Evolutionary conservation across 2,113 vertebrate species (phyloP).

Genomic region (Aldabrachelys gigantea): DNA sequence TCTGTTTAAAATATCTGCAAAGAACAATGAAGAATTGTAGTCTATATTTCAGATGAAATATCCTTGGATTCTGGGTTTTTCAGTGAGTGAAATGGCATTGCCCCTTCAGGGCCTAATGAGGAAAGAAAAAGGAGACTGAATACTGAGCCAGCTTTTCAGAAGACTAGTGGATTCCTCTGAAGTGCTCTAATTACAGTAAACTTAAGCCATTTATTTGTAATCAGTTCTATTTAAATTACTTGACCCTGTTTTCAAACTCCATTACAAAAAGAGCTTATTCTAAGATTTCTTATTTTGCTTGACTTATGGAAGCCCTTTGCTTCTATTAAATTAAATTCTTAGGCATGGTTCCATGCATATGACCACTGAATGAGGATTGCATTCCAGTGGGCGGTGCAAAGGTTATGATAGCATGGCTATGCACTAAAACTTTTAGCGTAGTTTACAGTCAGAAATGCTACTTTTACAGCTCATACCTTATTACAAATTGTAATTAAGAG

Average conservation of each 20-base stretch:
- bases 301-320: neutral
- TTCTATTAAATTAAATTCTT: neutral
- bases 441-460: neutral
- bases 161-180: neutral
- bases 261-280: neutral
- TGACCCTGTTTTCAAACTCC: neutral
- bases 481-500: neutral
- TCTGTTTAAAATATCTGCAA: constrained; percentile 32
- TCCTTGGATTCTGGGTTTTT: neutral
- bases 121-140: neutral
- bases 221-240: neutral
- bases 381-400: neutral
- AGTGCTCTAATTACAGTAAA: neutral
- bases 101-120: neutral
- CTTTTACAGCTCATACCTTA: neutral
- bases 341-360: neutral
- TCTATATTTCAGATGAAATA: constrained; percentile 1
- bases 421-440: neutral
- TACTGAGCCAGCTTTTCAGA: neutral
- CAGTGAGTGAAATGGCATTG: neutral
- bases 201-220: neutral
- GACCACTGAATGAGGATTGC: neutral
- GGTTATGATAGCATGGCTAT: neutral
- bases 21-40: neutral
- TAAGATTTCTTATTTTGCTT: neutral